Base-by-base conservation (phyloP, 2,113 vertebrate species). In the Delphinus delphis region DNA sequence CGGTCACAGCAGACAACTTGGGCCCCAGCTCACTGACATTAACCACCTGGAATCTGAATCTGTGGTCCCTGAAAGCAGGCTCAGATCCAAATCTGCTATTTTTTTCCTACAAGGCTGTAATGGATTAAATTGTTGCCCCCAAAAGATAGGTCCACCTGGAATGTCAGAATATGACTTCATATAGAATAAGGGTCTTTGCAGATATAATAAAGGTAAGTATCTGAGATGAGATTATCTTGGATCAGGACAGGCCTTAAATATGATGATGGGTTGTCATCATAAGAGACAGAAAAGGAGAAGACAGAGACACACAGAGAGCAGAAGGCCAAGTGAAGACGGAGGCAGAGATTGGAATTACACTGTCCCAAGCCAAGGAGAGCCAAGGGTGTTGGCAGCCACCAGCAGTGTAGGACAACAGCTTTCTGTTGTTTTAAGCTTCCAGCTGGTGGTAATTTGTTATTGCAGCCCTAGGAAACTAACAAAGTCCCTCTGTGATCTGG, bases 1-100 rank as follows among this genome's bases (percentile, higher is more conserved):
- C 0, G 21, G 8, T 31, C 17, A 31, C 13, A 74, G 28, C 12
- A 68, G n/a, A 18, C 1, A 6, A 41, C n/a, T n/a, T 3, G 3
- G 7, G 3, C 9, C 60, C 55, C 5, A 3, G 0, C 36, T 44
- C n/a, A 28, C 0, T 3, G 15, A 33, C n/a, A 4, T 15, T 8
- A 5, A 25, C 25, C 63, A 44, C 50, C 33, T 71, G 3, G 8
- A 21, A 12, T 31, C 17, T 38, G 41, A 15, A 17, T 23, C 33
- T 50, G 12, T 47, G 15, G 25, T 41, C 68, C 14, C 68, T 80
- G 63, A 68, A 63, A 53, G 8, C 1, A 25, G 31, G 62, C 28
- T 44, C n/a, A 55, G 55, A 47, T 18, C 31, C 79, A 79, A 3
- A 44, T 18, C 21, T 10, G 26, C 73, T n/a, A 53, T 21, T 88